Conservation (phyloP, 2,888 invertebrate genomes). For the Thymelicus acteon region DNA sequence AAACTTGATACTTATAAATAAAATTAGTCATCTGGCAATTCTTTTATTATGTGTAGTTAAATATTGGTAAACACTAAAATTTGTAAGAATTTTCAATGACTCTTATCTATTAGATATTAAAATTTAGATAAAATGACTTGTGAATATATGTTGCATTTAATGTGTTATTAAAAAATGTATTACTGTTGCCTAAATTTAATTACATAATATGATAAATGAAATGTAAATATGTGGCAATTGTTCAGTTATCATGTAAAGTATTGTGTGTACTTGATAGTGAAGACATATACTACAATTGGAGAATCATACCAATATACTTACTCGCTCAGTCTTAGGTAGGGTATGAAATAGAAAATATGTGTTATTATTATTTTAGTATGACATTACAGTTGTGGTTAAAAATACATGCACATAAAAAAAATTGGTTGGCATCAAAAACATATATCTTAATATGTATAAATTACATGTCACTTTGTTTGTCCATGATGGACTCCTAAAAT, state of each 20-base stretch:
- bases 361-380: slow-evolving; percentile 17
- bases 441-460: too few species aligned
- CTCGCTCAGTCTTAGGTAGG: slow-evolving; percentile 49
- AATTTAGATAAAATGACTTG: too few species aligned
- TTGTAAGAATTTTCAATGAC: not conserved
- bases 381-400: slow-evolving; percentile 9
- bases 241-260: slow-evolving; percentile 27
- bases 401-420: slow-evolving; percentile 21
- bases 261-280: slow-evolving; percentile 11
- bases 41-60: slow-evolving; percentile 3
- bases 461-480: too few species aligned
- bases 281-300: slow-evolving; percentile 34
- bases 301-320: slow-evolving; percentile 42
- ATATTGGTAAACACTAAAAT: not conserved
- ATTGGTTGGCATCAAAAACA: not conserved
- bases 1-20: not conserved
- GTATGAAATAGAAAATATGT: slow-evolving; percentile 37
- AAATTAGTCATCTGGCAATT: slow-evolving; percentile 10
- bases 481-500: too few species aligned
- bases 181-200: too few species aligned
- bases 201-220: not conserved
- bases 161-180: too few species aligned
- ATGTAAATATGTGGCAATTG: not conserved
- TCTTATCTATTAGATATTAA: not conserved
- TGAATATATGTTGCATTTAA: too few species aligned